phyloP scores from a whole-genome alignment of 2,888 invertebrate genomes.

The Gasteruption jaculator region DNA sequence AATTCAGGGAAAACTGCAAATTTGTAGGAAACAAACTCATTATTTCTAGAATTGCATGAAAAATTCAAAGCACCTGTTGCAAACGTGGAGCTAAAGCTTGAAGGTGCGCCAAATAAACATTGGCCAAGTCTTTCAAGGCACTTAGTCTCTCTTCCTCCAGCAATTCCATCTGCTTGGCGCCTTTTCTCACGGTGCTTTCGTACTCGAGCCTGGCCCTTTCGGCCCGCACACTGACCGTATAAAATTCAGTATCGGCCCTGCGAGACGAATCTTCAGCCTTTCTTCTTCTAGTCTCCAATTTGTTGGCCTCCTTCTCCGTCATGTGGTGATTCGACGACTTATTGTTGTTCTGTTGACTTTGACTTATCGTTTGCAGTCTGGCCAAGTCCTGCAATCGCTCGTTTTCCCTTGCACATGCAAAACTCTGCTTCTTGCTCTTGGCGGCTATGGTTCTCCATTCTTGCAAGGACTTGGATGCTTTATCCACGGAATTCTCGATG shows the following conservation, averaged over 20 bases:
- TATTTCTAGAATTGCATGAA: neutral
- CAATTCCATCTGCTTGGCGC: slow-evolving; percentile 80
- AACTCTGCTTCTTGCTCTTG: slow-evolving; percentile 86
- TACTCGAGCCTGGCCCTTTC: slow-evolving; percentile 88
- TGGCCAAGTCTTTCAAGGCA: slow-evolving; percentile 68
- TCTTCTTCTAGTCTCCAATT: slow-evolving; percentile 82
- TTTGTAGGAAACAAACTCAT: neutral
- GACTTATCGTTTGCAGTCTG: slow-evolving; percentile 58
- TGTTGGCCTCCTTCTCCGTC: slow-evolving; percentile 64
- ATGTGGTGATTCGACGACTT: slow-evolving; percentile 37
- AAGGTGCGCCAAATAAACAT: slow-evolving; percentile 57
- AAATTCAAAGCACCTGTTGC: slow-evolving; percentile 57
- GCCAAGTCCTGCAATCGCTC: slow-evolving; percentile 79
- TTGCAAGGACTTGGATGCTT: slow-evolving; percentile 72
- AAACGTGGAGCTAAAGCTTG: slow-evolving; percentile 75
- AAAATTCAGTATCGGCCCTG: slow-evolving; percentile 90
- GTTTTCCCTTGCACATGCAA: slow-evolving; percentile 81
- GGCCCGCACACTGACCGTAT: slow-evolving; percentile 83
- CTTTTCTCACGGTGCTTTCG: slow-evolving; percentile 85
- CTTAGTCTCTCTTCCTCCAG: slow-evolving; percentile 85
- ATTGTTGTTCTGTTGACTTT: slow-evolving; percentile 57
- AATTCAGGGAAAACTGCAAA: too few species aligned
- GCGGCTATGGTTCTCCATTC: slow-evolving; percentile 85
- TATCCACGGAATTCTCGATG: slow-evolving; percentile 69
- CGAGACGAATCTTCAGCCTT: slow-evolving; percentile 88